Evolutionary conservation across 2,797 vertebrate species (phyloP).

Genomic region (Sphaeramia orbicularis): DNA sequence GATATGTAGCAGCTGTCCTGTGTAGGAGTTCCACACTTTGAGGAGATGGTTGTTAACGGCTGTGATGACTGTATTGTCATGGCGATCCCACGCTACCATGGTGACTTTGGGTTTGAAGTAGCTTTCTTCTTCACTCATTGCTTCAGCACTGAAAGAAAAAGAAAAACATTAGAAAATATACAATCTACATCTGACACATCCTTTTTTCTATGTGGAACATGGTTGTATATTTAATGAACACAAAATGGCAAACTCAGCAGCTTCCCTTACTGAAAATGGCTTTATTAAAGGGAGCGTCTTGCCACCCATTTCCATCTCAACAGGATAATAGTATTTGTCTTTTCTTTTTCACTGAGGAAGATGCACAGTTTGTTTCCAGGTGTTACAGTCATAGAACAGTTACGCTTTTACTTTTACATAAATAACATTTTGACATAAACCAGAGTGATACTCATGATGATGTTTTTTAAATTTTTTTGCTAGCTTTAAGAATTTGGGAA

Average conservation of each 20-base stretch:
- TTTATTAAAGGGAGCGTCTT: neutral
- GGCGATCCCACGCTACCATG: conserved; percentile 98
- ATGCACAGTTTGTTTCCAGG: neutral
- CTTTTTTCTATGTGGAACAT: neutral
- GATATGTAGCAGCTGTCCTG: conserved; percentile 94
- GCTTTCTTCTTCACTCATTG: conserved; percentile 88
- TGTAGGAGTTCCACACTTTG: conserved; percentile 97
- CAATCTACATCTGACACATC: neutral
- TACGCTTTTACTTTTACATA: neutral
- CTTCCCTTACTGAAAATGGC: no score
- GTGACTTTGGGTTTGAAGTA: conserved; percentile 98
- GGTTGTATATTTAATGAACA: neutral
- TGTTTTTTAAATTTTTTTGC: no score
- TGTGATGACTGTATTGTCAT: conserved; percentile 94
- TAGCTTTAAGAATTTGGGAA: no score
- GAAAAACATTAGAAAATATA: neutral
- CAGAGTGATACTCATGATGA: neutral
- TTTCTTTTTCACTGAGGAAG: conserved; percentile 5
- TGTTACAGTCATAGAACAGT: neutral
- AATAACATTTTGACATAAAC: neutral
- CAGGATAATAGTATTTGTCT: neutral
- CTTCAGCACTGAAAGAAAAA: conserved; percentile 73
- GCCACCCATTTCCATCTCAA: neutral
- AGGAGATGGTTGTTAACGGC: conserved; percentile 97
- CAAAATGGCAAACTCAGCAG: neutral